Percentiles rank a stretch among this genome's conserved stretches.
Conservation (phyloP, 1,140 invertebrate species). For the Macrocentrus cingulum region DNA sequence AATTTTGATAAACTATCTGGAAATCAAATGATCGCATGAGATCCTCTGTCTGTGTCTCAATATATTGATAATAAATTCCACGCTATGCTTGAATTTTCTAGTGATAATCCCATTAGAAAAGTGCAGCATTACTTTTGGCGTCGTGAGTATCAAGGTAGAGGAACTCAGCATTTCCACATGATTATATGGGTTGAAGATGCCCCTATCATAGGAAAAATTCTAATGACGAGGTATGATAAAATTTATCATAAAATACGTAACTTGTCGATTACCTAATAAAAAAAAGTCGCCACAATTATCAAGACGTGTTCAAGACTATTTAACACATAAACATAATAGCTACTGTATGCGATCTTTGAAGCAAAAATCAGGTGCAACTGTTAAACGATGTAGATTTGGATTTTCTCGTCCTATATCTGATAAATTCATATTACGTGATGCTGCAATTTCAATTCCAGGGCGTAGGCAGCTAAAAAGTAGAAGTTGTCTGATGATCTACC, state of each 20-base stretch:
- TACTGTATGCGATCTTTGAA: slow-evolving; percentile 37
- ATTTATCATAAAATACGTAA: slow-evolving; percentile 34
- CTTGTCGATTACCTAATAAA: no score
- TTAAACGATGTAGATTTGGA: slow-evolving; percentile 30
- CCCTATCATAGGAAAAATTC: slow-evolving; percentile 32
- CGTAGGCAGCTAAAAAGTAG: slow-evolving; percentile 36
- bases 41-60: slow-evolving; percentile 36
- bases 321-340: slow-evolving; percentile 26
- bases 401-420: slow-evolving; percentile 34
- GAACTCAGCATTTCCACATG: slow-evolving; percentile 43
- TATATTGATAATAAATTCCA: slow-evolving; percentile 43
- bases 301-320: slow-evolving; percentile 27
- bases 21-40: slow-evolving; percentile 27
- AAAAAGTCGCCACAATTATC: slow-evolving; percentile 4
- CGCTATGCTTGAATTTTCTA: slow-evolving; percentile 34
- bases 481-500: slow-evolving; percentile 41
- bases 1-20: slow-evolving; percentile 25
- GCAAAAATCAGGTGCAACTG: slow-evolving; percentile 18
- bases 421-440: slow-evolving; percentile 30
- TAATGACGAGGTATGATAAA: slow-evolving; percentile 16
- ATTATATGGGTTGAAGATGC: slow-evolving; percentile 42
- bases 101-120: slow-evolving; percentile 14
- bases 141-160: slow-evolving; percentile 40
- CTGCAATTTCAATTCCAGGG: slow-evolving; percentile 33
- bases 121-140: slow-evolving; percentile 34